phyloP scores from a whole-genome alignment of 2,888 invertebrate genomes.

The Cephus rjabovi region DNA sequence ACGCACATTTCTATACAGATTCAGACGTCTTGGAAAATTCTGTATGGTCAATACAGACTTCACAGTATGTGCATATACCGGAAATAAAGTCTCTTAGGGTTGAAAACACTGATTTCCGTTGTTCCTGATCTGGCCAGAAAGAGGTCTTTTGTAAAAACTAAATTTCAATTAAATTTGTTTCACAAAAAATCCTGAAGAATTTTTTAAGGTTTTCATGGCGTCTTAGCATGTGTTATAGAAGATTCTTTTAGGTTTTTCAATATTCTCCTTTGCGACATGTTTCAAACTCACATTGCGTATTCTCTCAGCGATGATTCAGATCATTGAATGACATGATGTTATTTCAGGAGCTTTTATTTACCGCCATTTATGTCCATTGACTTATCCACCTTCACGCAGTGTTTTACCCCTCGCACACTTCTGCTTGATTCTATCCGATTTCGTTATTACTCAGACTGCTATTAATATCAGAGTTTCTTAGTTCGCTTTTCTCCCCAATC shows the following conservation, averaged over 20 bases:
- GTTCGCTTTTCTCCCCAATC: conserved; percentile 18
- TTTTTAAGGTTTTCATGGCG: background rate
- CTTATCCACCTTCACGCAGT: conserved; percentile 1
- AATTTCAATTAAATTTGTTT: background rate
- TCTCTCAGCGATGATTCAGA: conserved; percentile 9
- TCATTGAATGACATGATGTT: conserved; percentile 25
- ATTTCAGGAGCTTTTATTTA: conserved; percentile 3
- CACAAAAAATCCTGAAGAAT: too few relatives aligned
- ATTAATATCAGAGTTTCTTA: conserved; percentile 28
- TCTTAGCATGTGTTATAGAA: background rate
- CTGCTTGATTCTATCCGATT: background rate
- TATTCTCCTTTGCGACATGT: too few relatives aligned
- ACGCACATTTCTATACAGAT: background rate
- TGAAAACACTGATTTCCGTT: background rate
- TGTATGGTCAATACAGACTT: background rate
- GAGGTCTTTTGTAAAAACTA: background rate
- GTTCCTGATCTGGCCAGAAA: too few relatives aligned
- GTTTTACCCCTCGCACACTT: conserved; percentile 13
- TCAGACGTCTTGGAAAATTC: background rate
- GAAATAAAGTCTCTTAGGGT: background rate
- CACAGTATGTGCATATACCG: background rate
- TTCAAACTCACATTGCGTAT: background rate
- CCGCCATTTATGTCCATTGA: background rate
- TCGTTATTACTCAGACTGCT: conserved; percentile 13
- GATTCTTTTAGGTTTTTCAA: background rate